Evolutionary conservation across 2,113 vertebrate genomes (phyloP).

Genomic region (Speoplatyrhinus poulsoni): DNA sequence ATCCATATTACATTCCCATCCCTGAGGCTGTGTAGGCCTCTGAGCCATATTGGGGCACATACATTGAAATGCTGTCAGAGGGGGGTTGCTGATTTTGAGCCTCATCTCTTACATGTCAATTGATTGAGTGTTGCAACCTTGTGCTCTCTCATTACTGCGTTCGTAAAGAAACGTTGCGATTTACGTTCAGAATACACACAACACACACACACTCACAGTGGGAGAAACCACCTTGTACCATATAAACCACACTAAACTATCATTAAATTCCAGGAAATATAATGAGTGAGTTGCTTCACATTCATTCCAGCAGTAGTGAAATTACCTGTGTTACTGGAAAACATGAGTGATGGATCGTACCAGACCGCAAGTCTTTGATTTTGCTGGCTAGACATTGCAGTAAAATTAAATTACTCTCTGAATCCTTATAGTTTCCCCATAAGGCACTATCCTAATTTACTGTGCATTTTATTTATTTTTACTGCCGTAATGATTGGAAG

Average conservation of each 20-base stretch:
- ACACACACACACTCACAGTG: not conserved
- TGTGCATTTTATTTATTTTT: conserved; percentile 37
- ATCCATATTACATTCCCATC: conserved; percentile 13
- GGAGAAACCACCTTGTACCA: no score
- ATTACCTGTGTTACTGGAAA: conserved; percentile 63
- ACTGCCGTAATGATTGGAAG: conserved; percentile 33
- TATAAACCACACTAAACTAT: not conserved
- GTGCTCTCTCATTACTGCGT: conserved; percentile 1
- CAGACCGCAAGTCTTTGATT: conserved; percentile 77
- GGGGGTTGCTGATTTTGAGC: conserved; percentile 36
- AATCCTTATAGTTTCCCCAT: conserved; percentile 46
- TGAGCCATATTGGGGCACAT: conserved; percentile 1
- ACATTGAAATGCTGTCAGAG: conserved; percentile 48
- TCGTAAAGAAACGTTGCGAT: conserved; percentile 40
- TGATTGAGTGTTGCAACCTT: conserved; percentile 34
- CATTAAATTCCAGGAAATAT: not conserved
- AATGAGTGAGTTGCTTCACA: conserved; percentile 34
- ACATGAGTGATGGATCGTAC: conserved; percentile 77
- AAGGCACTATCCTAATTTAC: conserved; percentile 50
- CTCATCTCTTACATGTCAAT: conserved; percentile 35
- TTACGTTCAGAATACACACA: conserved; percentile 1
- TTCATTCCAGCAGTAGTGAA: conserved; percentile 50
- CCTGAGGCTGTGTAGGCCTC: conserved; percentile 29
- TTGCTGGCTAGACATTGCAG: conserved; percentile 61
- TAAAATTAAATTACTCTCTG: conserved; percentile 75